These are phyloP conservation scores for Coptodon rendalli DNA, from an alignment of 2,113 vertebrate species.

Conservation along the genomic window DNA sequence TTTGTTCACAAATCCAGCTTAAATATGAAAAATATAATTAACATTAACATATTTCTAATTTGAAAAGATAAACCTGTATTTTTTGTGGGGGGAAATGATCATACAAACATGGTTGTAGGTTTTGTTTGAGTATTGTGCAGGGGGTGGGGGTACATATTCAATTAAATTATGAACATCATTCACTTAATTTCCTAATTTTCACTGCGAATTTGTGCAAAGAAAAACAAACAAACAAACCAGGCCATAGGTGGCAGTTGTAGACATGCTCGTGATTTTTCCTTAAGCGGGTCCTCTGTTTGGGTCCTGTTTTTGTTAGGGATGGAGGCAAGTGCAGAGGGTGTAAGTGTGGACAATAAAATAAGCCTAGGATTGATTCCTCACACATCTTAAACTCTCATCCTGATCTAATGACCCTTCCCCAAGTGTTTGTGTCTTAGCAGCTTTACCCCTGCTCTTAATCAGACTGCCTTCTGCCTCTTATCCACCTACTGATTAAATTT, in stretches of 20 bases:
- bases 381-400: background rate
- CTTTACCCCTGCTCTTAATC: background rate
- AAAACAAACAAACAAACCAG: background rate
- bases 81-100: background rate
- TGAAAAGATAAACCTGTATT: background rate
- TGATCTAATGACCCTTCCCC: background rate
- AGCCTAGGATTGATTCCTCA: background rate
- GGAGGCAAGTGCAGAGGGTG: background rate
- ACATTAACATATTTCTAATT: background rate
- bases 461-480: background rate
- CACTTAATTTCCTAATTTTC: background rate
- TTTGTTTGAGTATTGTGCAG: background rate
- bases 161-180: background rate
- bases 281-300: background rate
- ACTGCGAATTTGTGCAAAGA: background rate
- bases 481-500: conserved; percentile 1
- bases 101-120: background rate
- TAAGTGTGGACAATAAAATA: background rate
- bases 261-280: background rate
- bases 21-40: background rate
- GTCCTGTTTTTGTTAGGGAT: background rate
- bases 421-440: background rate
- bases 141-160: background rate
- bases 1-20: background rate
- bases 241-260: background rate